Percentiles rank a stretch among this genome's conserved stretches.
phyloP scores from a whole-genome alignment of 2,113 vertebrate genomes.

The Panurus biarmicus region DNA sequence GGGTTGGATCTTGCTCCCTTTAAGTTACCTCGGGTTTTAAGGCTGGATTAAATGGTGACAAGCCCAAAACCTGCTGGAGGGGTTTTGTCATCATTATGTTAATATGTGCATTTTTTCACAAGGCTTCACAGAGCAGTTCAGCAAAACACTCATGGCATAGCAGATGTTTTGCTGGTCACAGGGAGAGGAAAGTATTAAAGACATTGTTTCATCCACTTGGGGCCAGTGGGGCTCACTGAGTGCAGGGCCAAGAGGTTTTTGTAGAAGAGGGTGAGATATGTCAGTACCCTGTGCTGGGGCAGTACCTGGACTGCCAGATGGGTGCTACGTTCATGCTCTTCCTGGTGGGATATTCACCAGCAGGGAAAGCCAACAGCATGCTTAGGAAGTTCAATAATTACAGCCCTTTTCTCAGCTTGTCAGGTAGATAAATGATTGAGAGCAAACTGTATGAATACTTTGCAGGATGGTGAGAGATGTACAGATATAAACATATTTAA shows the following conservation, averaged over 20 bases:
- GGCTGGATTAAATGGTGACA: neutral
- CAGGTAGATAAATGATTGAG: neutral
- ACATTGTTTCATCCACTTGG: neutral
- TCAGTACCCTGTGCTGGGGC: neutral
- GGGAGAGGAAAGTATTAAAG: neutral
- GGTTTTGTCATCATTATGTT: neutral
- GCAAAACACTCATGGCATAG: neutral
- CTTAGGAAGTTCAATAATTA: neutral
- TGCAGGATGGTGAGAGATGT: neutral
- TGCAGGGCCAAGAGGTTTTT: neutral
- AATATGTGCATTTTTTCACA: neutral
- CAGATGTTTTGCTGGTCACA: neutral
- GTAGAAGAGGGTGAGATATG: neutral
- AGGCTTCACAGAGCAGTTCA: neutral
- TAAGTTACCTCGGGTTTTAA: neutral
- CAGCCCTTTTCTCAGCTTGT: neutral
- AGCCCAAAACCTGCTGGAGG: neutral
- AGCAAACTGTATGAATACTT: neutral
- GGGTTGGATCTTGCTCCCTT: neutral
- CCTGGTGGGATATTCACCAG: neutral
- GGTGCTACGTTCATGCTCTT: accelerated
- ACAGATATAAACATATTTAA: neutral
- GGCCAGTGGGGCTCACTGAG: neutral
- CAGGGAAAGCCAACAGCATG: neutral
- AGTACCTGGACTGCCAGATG: neutral